Evolutionary conservation across 1,140 invertebrate genomes (phyloP), one percentile per base, ranked within the genome.

Genomic region (Bathynomus jamesi): DNA sequence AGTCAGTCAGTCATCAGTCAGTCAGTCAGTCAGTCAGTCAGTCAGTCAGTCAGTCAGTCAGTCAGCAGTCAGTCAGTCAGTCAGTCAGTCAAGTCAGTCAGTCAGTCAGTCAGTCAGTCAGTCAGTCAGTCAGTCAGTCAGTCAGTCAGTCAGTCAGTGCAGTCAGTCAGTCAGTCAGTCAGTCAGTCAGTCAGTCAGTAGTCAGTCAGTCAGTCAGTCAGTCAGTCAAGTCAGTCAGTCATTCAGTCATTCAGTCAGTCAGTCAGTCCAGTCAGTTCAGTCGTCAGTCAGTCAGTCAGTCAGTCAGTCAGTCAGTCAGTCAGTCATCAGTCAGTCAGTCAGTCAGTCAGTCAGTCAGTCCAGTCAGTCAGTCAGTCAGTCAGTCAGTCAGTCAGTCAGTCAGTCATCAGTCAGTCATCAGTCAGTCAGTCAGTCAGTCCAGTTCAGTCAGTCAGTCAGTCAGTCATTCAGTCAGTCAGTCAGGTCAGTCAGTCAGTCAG

Each of bases 11-110:
- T 76, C 61, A 7, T 21, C 75, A 76, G 71, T 78, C 75, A 75
- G 60, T 74, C 75, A 76, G 76, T 76, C 75, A 76, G 70, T 76
- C 69, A 78, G 76, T 78, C 76, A 76, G 74, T 77, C 74, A 75
- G 73, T 76, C 73, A 75, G 65, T 75, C 73, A 76, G 65, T 75
- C 73, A 76, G 65, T 75, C 73, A 75, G 73, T 75, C 73, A 75
- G 73, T 75, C 74, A 76, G 75, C 75, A 76, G 74, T 76, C 32
- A 40, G 32, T 40, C 32, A 40, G 32, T 40, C 32, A 40, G 32
- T 40, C 32, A 40, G 32, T 40, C 32, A 40, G 32, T 40, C 32
- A 40, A 17, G 32, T 40, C 32, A 40, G 32, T 40, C 32, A 40
- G 32, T 63, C 61, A 63, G 21, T 63, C 61, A 63, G 21, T 63